Evolutionary conservation across 2,888 invertebrate genomes (phyloP).

Genomic region (Dryobotodes eremita): DNA sequence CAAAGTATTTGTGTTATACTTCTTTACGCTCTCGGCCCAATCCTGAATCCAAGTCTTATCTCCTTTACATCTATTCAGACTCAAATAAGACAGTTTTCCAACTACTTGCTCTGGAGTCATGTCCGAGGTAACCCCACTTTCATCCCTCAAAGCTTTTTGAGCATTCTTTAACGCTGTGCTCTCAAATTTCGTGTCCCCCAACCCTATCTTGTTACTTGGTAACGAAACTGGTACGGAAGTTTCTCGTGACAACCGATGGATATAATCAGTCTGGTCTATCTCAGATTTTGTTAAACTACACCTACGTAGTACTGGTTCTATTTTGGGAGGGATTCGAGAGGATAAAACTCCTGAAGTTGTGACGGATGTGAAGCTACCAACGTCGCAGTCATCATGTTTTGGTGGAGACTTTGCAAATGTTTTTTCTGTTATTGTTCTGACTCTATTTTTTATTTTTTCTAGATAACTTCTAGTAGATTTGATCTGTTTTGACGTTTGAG

Average conservation of each 20-base stretch:
- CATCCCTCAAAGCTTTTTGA: constrained; percentile 82
- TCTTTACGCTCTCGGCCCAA: constrained; percentile 92
- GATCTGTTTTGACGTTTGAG: constrained; percentile 88
- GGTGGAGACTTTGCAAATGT: constrained; percentile 90
- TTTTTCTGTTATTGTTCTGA: constrained; percentile 90
- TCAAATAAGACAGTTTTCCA: constrained; percentile 86
- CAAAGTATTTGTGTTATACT: constrained; percentile 85
- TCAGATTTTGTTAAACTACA: constrained; percentile 93
- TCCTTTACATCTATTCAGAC: constrained; percentile 88
- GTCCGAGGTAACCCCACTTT: constrained; percentile 75
- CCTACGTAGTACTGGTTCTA: constrained; percentile 82
- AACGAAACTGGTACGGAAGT: constrained; percentile 86
- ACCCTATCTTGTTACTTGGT: constrained; percentile 78
- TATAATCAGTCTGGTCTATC: constrained; percentile 92
- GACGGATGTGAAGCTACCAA: constrained; percentile 93
- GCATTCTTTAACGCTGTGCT: constrained; percentile 85
- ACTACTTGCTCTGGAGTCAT: constrained; percentile 83
- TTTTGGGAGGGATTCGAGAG: constrained; percentile 84
- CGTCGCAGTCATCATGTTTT: constrained; percentile 85
- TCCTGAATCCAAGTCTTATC: constrained; percentile 92
- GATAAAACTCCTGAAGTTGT: constrained; percentile 93
- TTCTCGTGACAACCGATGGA: constrained; percentile 86
- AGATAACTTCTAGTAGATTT: constrained; percentile 90
- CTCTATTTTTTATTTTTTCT: constrained; percentile 92
- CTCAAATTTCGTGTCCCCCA: constrained; percentile 83